Base-by-base conservation (phyloP, 2,797 vertebrate species). In the Galagoides demidoff region DNA sequence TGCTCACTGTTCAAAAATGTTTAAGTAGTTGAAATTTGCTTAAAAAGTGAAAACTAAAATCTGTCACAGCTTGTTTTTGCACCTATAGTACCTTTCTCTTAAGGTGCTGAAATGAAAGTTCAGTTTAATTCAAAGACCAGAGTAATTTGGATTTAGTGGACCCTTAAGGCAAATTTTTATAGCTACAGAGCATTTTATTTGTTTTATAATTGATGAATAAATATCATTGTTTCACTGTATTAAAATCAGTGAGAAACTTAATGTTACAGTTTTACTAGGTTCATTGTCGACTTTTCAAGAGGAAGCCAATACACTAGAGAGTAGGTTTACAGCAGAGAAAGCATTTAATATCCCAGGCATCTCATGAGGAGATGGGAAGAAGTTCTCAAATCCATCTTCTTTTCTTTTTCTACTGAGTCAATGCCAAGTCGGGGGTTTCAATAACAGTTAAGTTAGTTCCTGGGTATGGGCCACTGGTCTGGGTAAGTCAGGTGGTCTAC, bases 201-300 rank as follows among this genome's bases (percentile, higher is more conserved):
- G 17, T 59, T 85, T 29, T 83, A 9, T 92, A 93, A 94, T 82
- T 63, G 76, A 89, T 94, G 23, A 34, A 82, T 49, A 85, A 94
- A 89, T 74, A 76, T 68, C 74, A 93, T n/a, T 89, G 11, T 89
- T 84, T 92, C 70, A 77, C 55, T 74, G 34, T 22, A 39, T 29
- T 45, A 83, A 89, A 92, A 77, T 52, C 31, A 52, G 43, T 55
- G 31, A 68, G 7, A 76, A 92, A 85, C 25, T 89, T 74, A 76
- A 77, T 29, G 13, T 7, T 31, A 64, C 29, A 64, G 63, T 6
- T 14, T 64, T 64, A 29, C 29, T 29, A 31, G 63, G 63, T 64
- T 64, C 29, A 31, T 31, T 64, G 63, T 13, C 63, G 6, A 16
- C 63, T 64, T 14, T 14, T 31, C 29, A 31, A 64, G 29, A 16